These are phyloP conservation scores for Nephila pilipes DNA, from an alignment of 1,140 invertebrate genomes.

Conservation along the genomic window DNA sequence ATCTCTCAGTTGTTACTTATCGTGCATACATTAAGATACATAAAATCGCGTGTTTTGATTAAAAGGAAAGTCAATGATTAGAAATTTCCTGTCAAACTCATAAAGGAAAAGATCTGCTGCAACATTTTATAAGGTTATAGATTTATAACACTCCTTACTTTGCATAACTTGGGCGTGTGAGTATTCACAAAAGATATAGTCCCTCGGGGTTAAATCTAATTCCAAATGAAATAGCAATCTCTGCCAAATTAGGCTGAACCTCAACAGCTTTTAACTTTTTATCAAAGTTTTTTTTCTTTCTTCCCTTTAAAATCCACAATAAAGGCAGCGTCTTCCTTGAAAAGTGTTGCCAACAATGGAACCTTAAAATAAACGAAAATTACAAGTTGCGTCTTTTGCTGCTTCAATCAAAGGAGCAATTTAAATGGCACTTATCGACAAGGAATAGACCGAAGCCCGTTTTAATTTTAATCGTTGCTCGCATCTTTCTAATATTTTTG, in stretches of 20 bases:
- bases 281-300: neutral
- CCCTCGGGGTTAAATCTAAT: constrained; percentile 4
- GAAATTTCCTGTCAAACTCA: neutral
- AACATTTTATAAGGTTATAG: too few relatives aligned
- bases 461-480: neutral
- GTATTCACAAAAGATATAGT: neutral
- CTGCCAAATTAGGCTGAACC: constrained; percentile 5
- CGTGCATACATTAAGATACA: too few relatives aligned
- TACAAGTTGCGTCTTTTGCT: constrained; percentile 17
- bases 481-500: neutral
- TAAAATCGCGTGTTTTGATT: neutral
- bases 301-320: neutral
- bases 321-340: neutral
- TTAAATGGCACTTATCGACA: constrained; percentile 25
- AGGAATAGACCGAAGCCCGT: neutral
- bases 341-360: neutral
- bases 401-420: constrained; percentile 37
- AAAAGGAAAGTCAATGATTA: neutral
- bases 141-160: neutral
- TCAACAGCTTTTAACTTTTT: neutral
- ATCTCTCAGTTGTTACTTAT: too few relatives aligned
- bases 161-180: neutral
- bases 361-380: constrained; percentile 47
- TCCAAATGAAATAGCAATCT: neutral
- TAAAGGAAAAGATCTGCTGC: neutral